phyloP scores from a whole-genome alignment of 2,888 invertebrate species.

The Mechanitis messenoides region DNA sequence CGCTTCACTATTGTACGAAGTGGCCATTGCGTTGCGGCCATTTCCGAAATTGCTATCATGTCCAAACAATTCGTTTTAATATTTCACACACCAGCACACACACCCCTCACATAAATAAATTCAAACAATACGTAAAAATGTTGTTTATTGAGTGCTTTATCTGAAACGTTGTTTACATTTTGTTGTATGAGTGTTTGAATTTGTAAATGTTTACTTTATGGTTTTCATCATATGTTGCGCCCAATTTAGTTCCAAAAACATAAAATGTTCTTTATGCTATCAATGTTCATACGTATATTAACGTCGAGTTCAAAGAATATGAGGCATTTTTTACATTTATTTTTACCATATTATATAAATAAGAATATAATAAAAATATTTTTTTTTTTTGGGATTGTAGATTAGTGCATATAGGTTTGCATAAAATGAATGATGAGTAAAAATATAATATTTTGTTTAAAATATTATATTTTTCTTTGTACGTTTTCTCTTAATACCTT shows the following conservation, averaged over 20 bases:
- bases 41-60: conserved; percentile 22
- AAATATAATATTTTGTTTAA: too few relatives aligned
- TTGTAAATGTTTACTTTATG: conserved; percentile 17
- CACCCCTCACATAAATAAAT: conserved; percentile 23
- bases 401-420: too few relatives aligned
- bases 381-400: too few relatives aligned
- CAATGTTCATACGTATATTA: too few relatives aligned
- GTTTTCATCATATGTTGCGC: background rate
- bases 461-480: too few relatives aligned
- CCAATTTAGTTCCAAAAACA: background rate
- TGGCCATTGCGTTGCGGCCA: conserved; percentile 8
- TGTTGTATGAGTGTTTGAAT: conserved; percentile 14
- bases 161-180: conserved; percentile 18
- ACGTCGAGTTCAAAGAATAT: too few relatives aligned
- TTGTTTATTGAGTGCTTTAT: conserved; percentile 23
- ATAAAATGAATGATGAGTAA: too few relatives aligned
- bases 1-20: conserved; percentile 14
- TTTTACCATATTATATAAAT: background rate
- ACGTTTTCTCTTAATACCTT: too few relatives aligned
- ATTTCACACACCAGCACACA: conserved; percentile 23
- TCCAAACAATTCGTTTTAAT: conserved; percentile 29
- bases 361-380: too few relatives aligned
- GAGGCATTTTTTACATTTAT: background rate
- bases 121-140: conserved; percentile 28
- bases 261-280: background rate